Evolutionary conservation across 2,797 vertebrate genomes (phyloP), one percentile per base, ranked within the genome.

Genomic region (Botia kubotai): DNA sequence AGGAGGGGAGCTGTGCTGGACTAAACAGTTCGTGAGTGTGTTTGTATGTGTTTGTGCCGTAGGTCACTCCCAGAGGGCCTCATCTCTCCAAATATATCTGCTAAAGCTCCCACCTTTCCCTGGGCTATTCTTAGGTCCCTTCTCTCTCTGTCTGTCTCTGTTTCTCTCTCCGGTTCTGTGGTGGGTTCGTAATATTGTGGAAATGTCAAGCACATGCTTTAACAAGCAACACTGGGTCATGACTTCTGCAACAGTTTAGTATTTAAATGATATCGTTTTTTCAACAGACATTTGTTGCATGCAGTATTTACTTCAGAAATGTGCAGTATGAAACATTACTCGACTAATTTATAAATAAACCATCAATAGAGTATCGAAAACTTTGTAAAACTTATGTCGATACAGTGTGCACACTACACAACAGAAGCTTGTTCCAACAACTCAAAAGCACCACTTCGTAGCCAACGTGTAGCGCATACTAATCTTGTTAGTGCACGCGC

Each of bases 61-160:
- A 58, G 74, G 60, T 60, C 78, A 79, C 72, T 81, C 71, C 62
- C 80, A 72, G 21, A 70, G 68, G 63, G 83, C 81, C 68, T 75
- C 62, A 70, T 68, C 53, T 84, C 80, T 80, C 66, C 70, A 82
- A 83, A 85, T 82, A 83, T 84, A 77, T 83, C 75, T 36, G 72
- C 66, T 68, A 46, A 60, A 67, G 60, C 26, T 1, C 78, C 50
- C 76, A 83, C 60, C 65, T 55, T 72, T 77, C 75, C 75, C 26
- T 52, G 58, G 60, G 75, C 81, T 83, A 84, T 84, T 84, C 82
- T 83, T 83, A 78, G 72, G 19, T 57, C 60, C 33, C 33, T 58
- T 72, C n/a, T 79, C 53, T 84, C 57, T 75, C 74, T 70, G 50
- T 66, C 39, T 72, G 23, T 83, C 63, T 60, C 26, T 82, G 62